These are phyloP conservation scores for Pseudorectes ferrugineus DNA, from an alignment of 2,113 vertebrate genomes.

Conservation along the genomic window DNA sequence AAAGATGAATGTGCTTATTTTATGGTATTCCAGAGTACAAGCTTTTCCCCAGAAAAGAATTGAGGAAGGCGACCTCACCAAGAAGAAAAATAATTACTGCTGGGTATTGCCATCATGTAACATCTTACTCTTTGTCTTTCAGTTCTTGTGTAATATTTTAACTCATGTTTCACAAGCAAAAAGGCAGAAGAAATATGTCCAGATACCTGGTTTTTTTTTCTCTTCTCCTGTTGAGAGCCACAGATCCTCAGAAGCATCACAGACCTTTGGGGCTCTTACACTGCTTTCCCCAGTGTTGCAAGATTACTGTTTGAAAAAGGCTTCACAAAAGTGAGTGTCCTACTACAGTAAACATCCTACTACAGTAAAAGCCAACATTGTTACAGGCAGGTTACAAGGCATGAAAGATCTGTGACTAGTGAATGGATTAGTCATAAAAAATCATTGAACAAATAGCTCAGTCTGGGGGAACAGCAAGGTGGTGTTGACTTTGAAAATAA, in stretches of 20 bases:
- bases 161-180: neutral
- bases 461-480: neutral
- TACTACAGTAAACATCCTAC: neutral
- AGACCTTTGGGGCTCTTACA: neutral
- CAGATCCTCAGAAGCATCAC: neutral
- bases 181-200: neutral
- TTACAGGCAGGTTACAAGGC: neutral
- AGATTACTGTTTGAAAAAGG: neutral
- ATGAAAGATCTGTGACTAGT: neutral
- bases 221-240: neutral
- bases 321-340: neutral
- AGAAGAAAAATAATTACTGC: neutral
- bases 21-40: neutral
- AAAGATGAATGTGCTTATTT: neutral
- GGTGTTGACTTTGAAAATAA: neutral
- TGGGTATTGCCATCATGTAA: neutral
- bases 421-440: neutral
- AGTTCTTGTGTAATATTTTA: neutral
- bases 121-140: neutral
- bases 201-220: neutral
- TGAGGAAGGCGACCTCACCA: neutral
- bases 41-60: neutral
- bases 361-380: neutral
- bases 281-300: neutral
- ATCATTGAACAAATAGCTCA: neutral